phyloP scores from a whole-genome alignment of 2,797 vertebrate species.

The Botia kubotai region DNA sequence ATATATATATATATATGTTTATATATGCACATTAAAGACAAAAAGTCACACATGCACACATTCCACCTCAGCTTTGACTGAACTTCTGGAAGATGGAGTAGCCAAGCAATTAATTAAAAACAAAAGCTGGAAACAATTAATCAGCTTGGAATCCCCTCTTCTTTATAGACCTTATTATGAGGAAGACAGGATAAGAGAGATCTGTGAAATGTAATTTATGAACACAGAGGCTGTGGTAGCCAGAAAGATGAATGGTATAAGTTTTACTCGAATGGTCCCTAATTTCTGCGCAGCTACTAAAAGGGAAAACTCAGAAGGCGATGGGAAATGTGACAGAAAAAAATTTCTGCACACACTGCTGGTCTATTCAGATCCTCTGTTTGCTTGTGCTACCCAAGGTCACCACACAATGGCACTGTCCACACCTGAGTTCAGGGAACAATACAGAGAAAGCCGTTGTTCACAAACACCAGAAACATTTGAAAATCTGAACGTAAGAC shows the following conservation, averaged over 20 bases:
- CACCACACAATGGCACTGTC: slow-evolving; percentile 62
- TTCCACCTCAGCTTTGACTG: slow-evolving; percentile 50
- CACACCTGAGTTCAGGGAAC: slow-evolving; percentile 34
- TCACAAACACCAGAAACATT: slow-evolving; percentile 23
- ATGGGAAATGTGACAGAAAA: slow-evolving; percentile 25
- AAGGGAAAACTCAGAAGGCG: slow-evolving; percentile 34
- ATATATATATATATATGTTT: not conserved
- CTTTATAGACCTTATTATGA: slow-evolving; percentile 69
- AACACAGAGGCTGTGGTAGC: slow-evolving; percentile 65
- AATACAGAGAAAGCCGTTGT: slow-evolving; percentile 15
- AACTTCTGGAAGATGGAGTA: slow-evolving; percentile 69
- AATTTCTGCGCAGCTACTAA: slow-evolving; percentile 39
- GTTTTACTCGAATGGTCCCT: slow-evolving; percentile 60
- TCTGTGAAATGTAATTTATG: slow-evolving; percentile 70
- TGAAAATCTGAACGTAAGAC: not conserved
- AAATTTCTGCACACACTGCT: not conserved
- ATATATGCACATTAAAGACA: not conserved
- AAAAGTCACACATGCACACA: slow-evolving; percentile 51
- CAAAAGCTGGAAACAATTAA: slow-evolving; percentile 83
- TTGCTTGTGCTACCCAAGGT: slow-evolving; percentile 52
- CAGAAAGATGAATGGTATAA: slow-evolving; percentile 70
- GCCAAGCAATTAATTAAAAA: slow-evolving; percentile 84
- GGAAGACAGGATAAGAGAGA: slow-evolving; percentile 71
- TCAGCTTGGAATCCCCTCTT: slow-evolving; percentile 71
- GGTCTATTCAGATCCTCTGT: not conserved